These are phyloP conservation scores for Etheostoma spectabile DNA, from an alignment of 2,113 vertebrate species.

Conservation along the genomic window DNA sequence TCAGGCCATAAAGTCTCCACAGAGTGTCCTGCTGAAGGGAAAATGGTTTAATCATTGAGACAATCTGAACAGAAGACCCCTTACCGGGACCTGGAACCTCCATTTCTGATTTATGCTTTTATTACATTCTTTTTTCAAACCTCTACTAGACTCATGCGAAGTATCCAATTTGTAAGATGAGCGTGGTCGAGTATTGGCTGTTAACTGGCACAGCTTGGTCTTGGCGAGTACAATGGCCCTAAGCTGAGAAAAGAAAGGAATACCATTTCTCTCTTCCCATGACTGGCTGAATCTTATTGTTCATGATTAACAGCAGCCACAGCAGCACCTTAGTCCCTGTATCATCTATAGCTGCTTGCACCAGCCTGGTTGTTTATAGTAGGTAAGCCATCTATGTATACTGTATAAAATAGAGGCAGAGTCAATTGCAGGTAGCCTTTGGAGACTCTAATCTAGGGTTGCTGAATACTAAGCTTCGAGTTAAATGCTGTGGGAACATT, in stretches of 20 bases:
- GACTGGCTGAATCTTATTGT: conserved; percentile 27
- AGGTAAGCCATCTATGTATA: conserved; percentile 18
- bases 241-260: conserved; percentile 40
- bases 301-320: conserved; percentile 24
- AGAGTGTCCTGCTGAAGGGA: conserved; percentile 56
- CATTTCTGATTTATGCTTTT: conserved; percentile 35
- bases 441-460: conserved; percentile 9
- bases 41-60: conserved; percentile 70
- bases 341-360: conserved; percentile 24
- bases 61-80: conserved; percentile 55
- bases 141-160: conserved; percentile 4
- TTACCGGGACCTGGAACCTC: conserved; percentile 27
- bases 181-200: conserved; percentile 31
- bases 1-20: conserved; percentile 62
- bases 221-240: conserved; percentile 29
- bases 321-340: conserved; percentile 29
- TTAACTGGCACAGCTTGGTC: conserved; percentile 47
- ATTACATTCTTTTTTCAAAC: conserved; percentile 30
- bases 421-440: conserved; percentile 2
- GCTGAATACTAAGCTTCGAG: conserved; percentile 22
- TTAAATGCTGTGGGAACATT: conserved; percentile 63
- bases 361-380: neutral
- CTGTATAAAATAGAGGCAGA: conserved; percentile 30
- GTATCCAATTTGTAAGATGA: conserved; percentile 40
- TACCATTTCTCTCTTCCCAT: conserved; percentile 1